These are phyloP conservation scores for Dicrostonyx torquatus DNA, from an alignment of 2,797 vertebrate species.

Conservation along the genomic window DNA sequence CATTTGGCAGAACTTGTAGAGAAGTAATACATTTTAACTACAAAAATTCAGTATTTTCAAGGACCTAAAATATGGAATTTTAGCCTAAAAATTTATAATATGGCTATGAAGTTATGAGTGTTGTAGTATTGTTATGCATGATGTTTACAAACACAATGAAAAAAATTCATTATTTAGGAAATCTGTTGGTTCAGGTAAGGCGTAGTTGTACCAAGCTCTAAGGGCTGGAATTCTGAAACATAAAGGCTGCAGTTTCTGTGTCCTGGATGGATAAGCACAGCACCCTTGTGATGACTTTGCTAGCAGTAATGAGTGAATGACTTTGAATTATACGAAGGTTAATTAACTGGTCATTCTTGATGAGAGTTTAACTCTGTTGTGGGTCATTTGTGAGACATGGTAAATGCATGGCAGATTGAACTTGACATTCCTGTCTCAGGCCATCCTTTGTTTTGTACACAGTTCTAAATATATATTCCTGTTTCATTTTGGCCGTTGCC, in stretches of 20 bases:
- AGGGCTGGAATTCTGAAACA: neutral
- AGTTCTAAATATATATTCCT: slow-evolving; percentile 29
- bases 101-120: neutral
- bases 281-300: slow-evolving; percentile 70
- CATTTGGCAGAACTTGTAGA: neutral
- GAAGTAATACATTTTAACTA: neutral
- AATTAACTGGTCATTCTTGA: slow-evolving; percentile 77
- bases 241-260: slow-evolving; percentile 25
- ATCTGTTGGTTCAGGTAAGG: neutral
- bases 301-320: slow-evolving; percentile 68
- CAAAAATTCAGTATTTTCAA: neutral
- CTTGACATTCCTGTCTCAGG: slow-evolving; percentile 28
- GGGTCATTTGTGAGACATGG: slow-evolving; percentile 69
- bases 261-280: neutral
- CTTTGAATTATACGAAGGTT: slow-evolving; percentile 75
- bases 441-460: slow-evolving; percentile 29
- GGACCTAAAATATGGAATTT: neutral
- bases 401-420: slow-evolving; percentile 52
- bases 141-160: slow-evolving; percentile 27
- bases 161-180: neutral
- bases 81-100: neutral
- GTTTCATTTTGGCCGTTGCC: neutral
- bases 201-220: neutral
- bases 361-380: slow-evolving; percentile 50
- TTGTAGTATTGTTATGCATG: neutral